Evolutionary conservation across 1,140 invertebrate species (phyloP), one percentile per base, ranked within the genome.

Genomic region (Elymnias hypermnestra): DNA sequence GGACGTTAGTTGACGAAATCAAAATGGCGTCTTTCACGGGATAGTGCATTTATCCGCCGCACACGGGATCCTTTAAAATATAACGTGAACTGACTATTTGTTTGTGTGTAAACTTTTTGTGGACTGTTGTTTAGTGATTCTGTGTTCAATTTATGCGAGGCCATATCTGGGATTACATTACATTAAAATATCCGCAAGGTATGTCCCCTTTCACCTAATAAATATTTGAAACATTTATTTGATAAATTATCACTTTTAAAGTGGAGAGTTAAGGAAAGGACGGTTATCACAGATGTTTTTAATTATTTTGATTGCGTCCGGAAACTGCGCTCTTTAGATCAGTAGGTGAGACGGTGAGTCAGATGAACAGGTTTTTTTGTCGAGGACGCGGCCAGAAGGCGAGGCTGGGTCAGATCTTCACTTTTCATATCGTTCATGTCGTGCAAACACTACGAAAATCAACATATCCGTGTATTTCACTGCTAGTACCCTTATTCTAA

Each of bases 21-120:
- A 85, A 85, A 83, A 85, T 85, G 78, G 82, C 78, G 78, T 83
- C 78, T 72, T 79, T 83, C 75, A 75, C 65, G 65, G 66, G 60
- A 68, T 83, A 79, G 73, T 67, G 68, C 74, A 71, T 62, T 58
- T 72, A 81, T 81, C 70, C 62, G 73, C 76, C 74, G 78, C 76
- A 79, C 70, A 81, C 63, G 65, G 48, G 56, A 56, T 51, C 57
- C 36, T 60, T 53, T 42, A 48, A 60, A 58, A 62, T 68, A 64
- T 70, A 70, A 68, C 59, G 70, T 64, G 72, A 48, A 64, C 71
- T 43, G 41, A 65, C 59, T 69, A 67, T 69, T 58, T 51, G 36
- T 60, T 69, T 79, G 75, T 48, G 57, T 58, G 57, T 65, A 68
- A 52, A 53, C 43, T 58, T 38, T 52, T 53, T 53, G 60, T 63